Percentiles rank a stretch among this genome's conserved stretches.
phyloP scores from a whole-genome alignment of 2,888 invertebrate genomes.

The Atherix ibis region DNA sequence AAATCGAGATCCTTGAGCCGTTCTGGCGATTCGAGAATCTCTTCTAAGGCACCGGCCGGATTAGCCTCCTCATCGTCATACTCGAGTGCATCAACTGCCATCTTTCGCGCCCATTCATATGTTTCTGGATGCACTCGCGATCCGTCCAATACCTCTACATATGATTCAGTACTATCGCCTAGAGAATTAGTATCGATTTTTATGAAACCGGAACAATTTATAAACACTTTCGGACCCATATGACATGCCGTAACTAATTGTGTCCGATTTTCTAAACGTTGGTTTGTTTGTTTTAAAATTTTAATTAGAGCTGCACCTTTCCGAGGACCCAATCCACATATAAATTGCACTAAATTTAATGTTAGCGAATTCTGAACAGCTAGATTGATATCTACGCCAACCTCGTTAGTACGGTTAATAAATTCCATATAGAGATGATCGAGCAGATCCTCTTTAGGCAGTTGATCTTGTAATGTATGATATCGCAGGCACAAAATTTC shows the following conservation, averaged over 20 bases:
- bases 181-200: slow-evolving; percentile 94
- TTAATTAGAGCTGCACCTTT: slow-evolving; percentile 80
- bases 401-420: slow-evolving; percentile 92
- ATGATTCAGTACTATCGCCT: slow-evolving; percentile 87
- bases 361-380: slow-evolving; percentile 81
- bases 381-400: slow-evolving; percentile 92
- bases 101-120: slow-evolving; percentile 99
- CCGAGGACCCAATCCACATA: slow-evolving; percentile 90
- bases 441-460: slow-evolving; percentile 69
- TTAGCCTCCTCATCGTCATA: slow-evolving; percentile 95
- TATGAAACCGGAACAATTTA: slow-evolving; percentile 98
- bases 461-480: slow-evolving; percentile 70
- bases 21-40: slow-evolving; percentile 91
- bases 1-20: slow-evolving; percentile 88
- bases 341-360: slow-evolving; percentile 82
- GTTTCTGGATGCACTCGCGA: slow-evolving; percentile 98
- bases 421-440: slow-evolving; percentile 78
- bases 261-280: slow-evolving; percentile 82
- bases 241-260: slow-evolving; percentile 90
- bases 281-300: slow-evolving; percentile 79
- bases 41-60: slow-evolving; percentile 93
- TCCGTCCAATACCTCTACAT: slow-evolving; percentile 90
- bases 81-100: slow-evolving; percentile 98
- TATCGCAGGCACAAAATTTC: slow-evolving; percentile 90
- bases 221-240: slow-evolving; percentile 96